A percentile compares a stretch with the other conserved stretches of the same genome.
These are phyloP conservation scores for Diaphora mendica DNA, from an alignment of 2,888 invertebrate genomes.

Conservation along the genomic window DNA sequence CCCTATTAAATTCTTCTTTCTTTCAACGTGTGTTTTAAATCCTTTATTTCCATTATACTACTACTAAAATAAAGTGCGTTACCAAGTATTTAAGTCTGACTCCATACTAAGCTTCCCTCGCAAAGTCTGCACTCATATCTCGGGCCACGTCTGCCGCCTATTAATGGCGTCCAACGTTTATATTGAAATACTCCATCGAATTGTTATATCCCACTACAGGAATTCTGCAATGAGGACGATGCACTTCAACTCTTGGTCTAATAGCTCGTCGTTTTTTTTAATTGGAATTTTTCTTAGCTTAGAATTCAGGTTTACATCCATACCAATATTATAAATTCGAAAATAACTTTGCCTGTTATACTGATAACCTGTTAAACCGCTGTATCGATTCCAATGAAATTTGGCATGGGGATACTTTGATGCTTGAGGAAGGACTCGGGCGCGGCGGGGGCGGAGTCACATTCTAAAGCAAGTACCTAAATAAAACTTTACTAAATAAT, in stretches of 20 bases:
- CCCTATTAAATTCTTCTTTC: too few relatives aligned
- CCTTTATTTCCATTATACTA: too few relatives aligned
- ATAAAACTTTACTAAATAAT: too few relatives aligned
- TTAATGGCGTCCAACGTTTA: slow-evolving; percentile 79
- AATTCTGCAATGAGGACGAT: slow-evolving; percentile 54
- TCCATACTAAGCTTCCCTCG: slow-evolving; percentile 55
- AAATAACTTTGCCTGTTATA: too few relatives aligned
- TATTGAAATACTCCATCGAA: slow-evolving; percentile 82
- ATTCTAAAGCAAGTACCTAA: too few relatives aligned
- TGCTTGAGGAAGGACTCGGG: too few relatives aligned
- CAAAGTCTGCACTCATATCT: slow-evolving; percentile 73
- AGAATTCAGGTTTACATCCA: background rate
- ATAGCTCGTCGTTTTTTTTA: slow-evolving; percentile 49
- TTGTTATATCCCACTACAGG: slow-evolving; percentile 65
- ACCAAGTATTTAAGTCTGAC: slow-evolving; percentile 27
- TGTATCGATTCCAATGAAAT: too few relatives aligned
- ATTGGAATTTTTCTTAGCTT: slow-evolving; percentile 15
- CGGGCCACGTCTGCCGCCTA: slow-evolving; percentile 60
- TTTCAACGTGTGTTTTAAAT: too few relatives aligned
- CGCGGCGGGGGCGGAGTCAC: too few relatives aligned
- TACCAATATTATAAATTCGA: too few relatives aligned
- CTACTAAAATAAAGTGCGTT: background rate
- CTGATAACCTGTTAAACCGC: too few relatives aligned
- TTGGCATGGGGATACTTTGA: too few relatives aligned
- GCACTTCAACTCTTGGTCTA: slow-evolving; percentile 52